Base-by-base conservation (phyloP, 1,140 invertebrate species). In the Bombus ignitus region DNA sequence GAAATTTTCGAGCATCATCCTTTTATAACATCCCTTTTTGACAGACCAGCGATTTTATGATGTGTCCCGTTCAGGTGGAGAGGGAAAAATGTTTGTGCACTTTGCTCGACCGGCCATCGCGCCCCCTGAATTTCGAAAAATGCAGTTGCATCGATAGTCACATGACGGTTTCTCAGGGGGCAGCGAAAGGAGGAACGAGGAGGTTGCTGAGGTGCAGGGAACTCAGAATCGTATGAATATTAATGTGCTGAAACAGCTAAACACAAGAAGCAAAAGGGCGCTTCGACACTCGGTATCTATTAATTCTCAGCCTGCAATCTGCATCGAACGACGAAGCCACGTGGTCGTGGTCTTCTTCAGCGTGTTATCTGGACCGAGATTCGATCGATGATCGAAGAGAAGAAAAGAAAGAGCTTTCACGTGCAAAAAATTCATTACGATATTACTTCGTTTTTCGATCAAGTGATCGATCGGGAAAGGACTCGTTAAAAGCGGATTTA, bases 231-330 rank as follows among this genome's bases (percentile, higher is more conserved):
- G 85, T 92, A 94, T 94, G 94, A 94, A 94, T 94, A 94, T 94
- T 94, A 92, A 94, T 94, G 92, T 94, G 94, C 94, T 94, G 94
- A 94, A 93, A 80, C 92, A 92, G 94, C 93, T 93, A 92, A 93
- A 94, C 90, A 83, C 87, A 73, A 93, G 85, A 78, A 90, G 87
- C 91, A 66, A 85, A 85, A 93, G 93, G 87, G 89, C 89, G 74
- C 93, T 92, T 86, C 75, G 79, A 80, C 62, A 75, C 90, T 83
- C 66, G 83, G 81, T 89, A 88, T 91, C 83, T 91, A 90, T 91
- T 90, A 91, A 91, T 91, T 76, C 90, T 91, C 87, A 77, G 88
- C 90, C 90, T 75, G 85, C 72, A 75, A 91, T 91, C 88, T 91
- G 83, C 87, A 90, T 86, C 75, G 53, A 71, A 18, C 32, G n/a